These are phyloP conservation scores for Mus minutoides DNA, from an alignment of 2,797 vertebrate species.

Conservation along the genomic window DNA sequence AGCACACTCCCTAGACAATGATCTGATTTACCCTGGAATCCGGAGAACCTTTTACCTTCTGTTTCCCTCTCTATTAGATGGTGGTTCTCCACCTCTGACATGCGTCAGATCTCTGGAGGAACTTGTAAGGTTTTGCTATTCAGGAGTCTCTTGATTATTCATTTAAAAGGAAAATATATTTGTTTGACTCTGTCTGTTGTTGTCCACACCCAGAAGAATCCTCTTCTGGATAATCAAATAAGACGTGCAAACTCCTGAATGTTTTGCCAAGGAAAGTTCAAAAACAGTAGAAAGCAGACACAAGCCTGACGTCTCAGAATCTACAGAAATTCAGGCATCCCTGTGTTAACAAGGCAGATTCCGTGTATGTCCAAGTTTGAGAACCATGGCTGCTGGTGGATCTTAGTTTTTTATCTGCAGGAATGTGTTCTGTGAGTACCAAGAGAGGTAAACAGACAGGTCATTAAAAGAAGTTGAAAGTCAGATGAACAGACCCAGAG, in stretches of 20 bases:
- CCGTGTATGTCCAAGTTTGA: background rate
- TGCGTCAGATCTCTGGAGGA: background rate
- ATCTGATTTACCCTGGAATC: background rate
- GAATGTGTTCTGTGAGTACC: background rate
- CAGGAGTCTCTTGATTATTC: background rate
- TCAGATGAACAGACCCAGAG: background rate
- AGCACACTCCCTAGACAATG: background rate
- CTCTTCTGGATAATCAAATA: background rate
- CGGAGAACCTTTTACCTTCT: background rate
- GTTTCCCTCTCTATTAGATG: background rate
- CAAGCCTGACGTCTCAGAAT: background rate
- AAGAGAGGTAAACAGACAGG: background rate
- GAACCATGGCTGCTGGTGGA: background rate
- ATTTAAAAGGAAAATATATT: background rate
- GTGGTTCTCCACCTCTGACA: background rate
- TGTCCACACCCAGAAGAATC: background rate
- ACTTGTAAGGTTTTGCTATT: background rate
- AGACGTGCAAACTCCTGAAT: background rate
- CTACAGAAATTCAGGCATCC: background rate
- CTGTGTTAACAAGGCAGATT: background rate
- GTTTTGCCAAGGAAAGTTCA: background rate
- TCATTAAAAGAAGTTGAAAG: background rate
- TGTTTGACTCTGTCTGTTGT: background rate
- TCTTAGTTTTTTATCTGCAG: background rate
- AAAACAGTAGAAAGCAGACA: rapidly evolving